These are phyloP conservation scores for Aleiodes sp. DNA, from an alignment of 1,140 invertebrate genomes.

Conservation along the genomic window DNA sequence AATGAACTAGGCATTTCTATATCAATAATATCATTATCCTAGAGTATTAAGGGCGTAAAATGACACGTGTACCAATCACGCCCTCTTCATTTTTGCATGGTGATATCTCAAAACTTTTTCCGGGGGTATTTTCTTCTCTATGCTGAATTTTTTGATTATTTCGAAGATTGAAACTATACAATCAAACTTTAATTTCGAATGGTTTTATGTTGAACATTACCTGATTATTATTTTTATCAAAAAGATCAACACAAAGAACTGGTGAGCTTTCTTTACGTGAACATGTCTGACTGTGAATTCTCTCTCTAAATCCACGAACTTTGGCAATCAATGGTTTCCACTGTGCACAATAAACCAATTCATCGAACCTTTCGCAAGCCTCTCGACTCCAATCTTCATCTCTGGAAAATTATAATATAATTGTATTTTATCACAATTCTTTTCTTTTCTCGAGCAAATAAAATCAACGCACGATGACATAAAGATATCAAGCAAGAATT, in stretches of 20 bases:
- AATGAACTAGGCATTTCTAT: too few relatives aligned
- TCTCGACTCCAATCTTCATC: conserved; percentile 70
- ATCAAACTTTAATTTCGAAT: background rate
- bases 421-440: background rate
- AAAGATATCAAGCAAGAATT: too few relatives aligned
- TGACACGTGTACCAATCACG: too few relatives aligned
- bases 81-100: too few relatives aligned
- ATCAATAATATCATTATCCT: too few relatives aligned
- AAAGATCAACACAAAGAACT: conserved; percentile 50
- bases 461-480: too few relatives aligned
- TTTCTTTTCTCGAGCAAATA: background rate
- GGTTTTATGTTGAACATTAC: conserved; percentile 34
- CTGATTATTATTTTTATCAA: conserved; percentile 39
- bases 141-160: background rate
- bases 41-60: too few relatives aligned
- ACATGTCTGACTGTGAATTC: conserved; percentile 36
- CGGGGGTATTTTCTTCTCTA: too few relatives aligned
- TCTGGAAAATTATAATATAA: conserved; percentile 38
- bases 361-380: conserved; percentile 76
- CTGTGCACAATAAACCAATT: conserved; percentile 71
- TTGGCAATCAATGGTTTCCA: conserved; percentile 76
- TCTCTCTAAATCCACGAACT: conserved; percentile 74
- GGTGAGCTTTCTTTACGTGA: conserved; percentile 43
- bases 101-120: too few relatives aligned
- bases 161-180: background rate